A percentile compares a stretch with the other conserved stretches of the same genome.
phyloP scores from a whole-genome alignment of 2,113 vertebrate genomes.

The Scytalopus superciliaris region DNA sequence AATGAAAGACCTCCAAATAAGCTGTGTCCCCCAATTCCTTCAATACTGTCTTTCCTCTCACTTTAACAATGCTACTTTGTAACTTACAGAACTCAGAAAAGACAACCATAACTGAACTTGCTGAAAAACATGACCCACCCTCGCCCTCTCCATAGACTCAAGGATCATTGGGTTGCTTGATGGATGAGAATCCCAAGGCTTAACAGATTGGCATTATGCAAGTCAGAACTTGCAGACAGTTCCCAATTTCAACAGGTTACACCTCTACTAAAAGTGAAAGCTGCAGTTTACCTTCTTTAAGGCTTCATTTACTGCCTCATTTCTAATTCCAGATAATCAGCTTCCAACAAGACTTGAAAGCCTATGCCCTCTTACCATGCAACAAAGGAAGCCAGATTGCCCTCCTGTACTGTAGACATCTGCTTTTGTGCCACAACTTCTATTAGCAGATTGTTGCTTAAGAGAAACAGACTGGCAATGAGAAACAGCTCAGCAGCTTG shows the following conservation, averaged over 20 bases:
- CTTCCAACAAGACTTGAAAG: neutral
- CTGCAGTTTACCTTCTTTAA: neutral
- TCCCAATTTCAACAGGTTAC: neutral
- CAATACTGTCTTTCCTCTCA: neutral
- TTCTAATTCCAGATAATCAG: neutral
- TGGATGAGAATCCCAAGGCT: neutral
- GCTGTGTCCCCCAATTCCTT: neutral
- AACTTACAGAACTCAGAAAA: fast-evolving
- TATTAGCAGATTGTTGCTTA: neutral
- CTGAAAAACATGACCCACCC: neutral
- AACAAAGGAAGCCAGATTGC: neutral
- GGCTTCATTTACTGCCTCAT: neutral
- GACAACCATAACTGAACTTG: neutral
- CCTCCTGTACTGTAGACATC: neutral
- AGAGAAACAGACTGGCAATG: conserved; percentile 2
- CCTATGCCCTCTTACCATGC: neutral
- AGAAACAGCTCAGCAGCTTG: conserved; percentile 9
- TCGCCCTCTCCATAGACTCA: neutral
- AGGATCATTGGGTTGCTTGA: neutral
- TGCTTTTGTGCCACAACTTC: neutral
- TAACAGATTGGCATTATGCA: neutral
- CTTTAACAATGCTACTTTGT: neutral
- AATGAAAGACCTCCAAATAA: neutral
- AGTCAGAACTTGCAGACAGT: neutral
- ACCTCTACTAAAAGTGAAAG: neutral